phyloP scores from a whole-genome alignment of 1,140 invertebrate species.

The Drosophila nannoptera region DNA sequence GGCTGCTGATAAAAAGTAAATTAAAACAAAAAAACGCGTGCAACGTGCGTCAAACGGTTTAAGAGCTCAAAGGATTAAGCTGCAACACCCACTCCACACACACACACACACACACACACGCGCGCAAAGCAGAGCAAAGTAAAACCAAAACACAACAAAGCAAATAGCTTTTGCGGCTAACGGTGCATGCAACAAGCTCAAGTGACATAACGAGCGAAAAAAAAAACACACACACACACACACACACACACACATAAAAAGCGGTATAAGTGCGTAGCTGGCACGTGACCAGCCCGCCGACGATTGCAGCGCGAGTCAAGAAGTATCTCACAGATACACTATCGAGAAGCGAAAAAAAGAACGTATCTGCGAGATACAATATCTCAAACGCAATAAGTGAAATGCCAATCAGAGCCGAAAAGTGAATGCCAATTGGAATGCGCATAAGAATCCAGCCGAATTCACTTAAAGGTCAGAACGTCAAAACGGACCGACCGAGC shows the following conservation, averaged over 20 bases:
- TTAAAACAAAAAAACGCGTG: slow-evolving; percentile 3
- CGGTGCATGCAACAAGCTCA: slow-evolving; percentile 21
- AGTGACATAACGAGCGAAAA: slow-evolving; percentile 24
- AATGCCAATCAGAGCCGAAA: slow-evolving; percentile 37
- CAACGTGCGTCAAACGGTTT: slow-evolving; percentile 22
- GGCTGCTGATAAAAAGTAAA: slow-evolving; percentile 23
- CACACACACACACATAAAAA: neutral
- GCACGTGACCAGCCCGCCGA: slow-evolving; percentile 56
- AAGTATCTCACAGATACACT: neutral
- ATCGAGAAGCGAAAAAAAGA: neutral
- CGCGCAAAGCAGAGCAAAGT: neutral
- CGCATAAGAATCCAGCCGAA: slow-evolving; percentile 9
- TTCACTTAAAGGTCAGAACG: slow-evolving; percentile 57
- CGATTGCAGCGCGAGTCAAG: neutral
- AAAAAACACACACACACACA: neutral
- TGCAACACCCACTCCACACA: neutral
- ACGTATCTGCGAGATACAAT: slow-evolving; percentile 1
- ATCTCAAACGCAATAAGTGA: slow-evolving; percentile 21
- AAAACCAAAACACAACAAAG: neutral
- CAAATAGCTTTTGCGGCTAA: neutral
- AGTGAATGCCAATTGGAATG: slow-evolving; percentile 33
- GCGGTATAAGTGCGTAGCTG: neutral
- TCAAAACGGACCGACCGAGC: slow-evolving; percentile 4
- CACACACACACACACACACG: neutral
- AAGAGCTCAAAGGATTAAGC: slow-evolving; percentile 41